phyloP scores from a whole-genome alignment of 92 coral and sea anemone species.

The Plumapathes pennacea region DNA sequence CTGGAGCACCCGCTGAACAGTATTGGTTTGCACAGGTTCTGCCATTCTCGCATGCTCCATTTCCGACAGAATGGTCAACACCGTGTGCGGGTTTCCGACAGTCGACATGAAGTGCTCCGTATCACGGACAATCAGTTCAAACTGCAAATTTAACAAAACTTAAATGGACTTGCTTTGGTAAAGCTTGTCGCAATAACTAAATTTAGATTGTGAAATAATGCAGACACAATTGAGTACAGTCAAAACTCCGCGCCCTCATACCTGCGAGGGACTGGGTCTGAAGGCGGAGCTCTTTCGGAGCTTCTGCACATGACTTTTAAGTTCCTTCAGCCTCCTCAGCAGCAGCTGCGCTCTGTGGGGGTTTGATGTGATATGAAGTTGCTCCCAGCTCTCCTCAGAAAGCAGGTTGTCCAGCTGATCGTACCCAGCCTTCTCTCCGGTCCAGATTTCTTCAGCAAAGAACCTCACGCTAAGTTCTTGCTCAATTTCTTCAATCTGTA shows the following conservation, averaged over 20 bases:
- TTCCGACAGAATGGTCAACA: slow-evolving; percentile 11
- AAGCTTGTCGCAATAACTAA: too few relatives aligned
- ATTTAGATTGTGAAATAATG: too few relatives aligned
- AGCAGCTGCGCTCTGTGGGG: slow-evolving; percentile 47
- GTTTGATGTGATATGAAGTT: slow-evolving; percentile 59
- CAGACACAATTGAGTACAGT: too few relatives aligned
- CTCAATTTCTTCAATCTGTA: slow-evolving; percentile 58
- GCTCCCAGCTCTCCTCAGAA: slow-evolving; percentile 15
- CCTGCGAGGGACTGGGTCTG: slow-evolving; percentile 86
- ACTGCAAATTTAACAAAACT: slow-evolving; percentile 27
- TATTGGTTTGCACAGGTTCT: slow-evolving; percentile 1
- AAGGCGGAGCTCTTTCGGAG: slow-evolving; percentile 59
- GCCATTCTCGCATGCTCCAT: slow-evolving; percentile 26
- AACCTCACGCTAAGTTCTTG: slow-evolving; percentile 73
- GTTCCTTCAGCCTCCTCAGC: slow-evolving; percentile 29
- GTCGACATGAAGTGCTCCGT: slow-evolving; percentile 65
- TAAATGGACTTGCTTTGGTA: neutral
- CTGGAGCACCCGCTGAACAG: slow-evolving; percentile 30
- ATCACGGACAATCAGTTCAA: slow-evolving; percentile 51
- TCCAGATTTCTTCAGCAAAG: slow-evolving; percentile 74
- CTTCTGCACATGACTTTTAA: slow-evolving; percentile 13
- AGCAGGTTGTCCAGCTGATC: slow-evolving; percentile 34
- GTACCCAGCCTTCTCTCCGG: slow-evolving; percentile 49
- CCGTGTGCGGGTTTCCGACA: slow-evolving; percentile 50
- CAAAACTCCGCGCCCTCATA: slow-evolving; percentile 1